Percentiles rank a stretch among this genome's conserved stretches.
These are phyloP conservation scores for Sarcophaga rosellei DNA, from an alignment of 2,888 invertebrate species.

Conservation along the genomic window DNA sequence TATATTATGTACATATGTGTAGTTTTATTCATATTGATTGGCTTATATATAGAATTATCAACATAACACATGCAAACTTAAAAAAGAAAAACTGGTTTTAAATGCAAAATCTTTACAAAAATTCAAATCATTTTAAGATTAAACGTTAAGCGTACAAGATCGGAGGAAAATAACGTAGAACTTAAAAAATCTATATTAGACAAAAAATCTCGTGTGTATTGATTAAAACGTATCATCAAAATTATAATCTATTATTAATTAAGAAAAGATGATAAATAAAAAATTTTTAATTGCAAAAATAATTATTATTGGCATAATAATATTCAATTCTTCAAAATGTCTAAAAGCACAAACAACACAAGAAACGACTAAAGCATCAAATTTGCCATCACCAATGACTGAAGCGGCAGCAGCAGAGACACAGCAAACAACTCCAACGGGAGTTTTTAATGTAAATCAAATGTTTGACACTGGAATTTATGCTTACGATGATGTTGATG, in stretches of 20 bases:
- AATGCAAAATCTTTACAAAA: constrained; percentile 58
- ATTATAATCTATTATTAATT: not conserved
- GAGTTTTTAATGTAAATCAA: constrained; percentile 72
- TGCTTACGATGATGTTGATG: constrained; percentile 75
- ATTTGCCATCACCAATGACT: constrained; percentile 37
- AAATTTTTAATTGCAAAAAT: constrained; percentile 7
- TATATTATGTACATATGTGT: no score
- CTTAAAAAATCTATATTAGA: constrained; percentile 15
- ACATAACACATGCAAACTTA: constrained; percentile 24
- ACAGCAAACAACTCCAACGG: constrained; percentile 70
- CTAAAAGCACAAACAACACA: constrained; percentile 36
- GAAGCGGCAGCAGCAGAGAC: constrained; percentile 39
- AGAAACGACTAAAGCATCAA: constrained; percentile 11
- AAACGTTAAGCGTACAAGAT: constrained; percentile 42
- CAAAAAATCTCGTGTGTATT: constrained; percentile 11
- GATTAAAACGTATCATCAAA: constrained; percentile 27
- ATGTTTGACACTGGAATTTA: constrained; percentile 55
- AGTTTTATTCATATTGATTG: no score
- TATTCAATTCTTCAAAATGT: constrained; percentile 35
- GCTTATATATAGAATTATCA: constrained; percentile 4
- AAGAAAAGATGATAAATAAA: constrained; percentile 36
- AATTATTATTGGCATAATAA: constrained; percentile 40
- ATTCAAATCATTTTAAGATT: constrained; percentile 56
- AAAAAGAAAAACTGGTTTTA: constrained; percentile 61
- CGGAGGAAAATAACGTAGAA: constrained; percentile 10